Evolutionary conservation across 2,113 vertebrate species (phyloP).

Genomic region (Rhipidura dahli): DNA sequence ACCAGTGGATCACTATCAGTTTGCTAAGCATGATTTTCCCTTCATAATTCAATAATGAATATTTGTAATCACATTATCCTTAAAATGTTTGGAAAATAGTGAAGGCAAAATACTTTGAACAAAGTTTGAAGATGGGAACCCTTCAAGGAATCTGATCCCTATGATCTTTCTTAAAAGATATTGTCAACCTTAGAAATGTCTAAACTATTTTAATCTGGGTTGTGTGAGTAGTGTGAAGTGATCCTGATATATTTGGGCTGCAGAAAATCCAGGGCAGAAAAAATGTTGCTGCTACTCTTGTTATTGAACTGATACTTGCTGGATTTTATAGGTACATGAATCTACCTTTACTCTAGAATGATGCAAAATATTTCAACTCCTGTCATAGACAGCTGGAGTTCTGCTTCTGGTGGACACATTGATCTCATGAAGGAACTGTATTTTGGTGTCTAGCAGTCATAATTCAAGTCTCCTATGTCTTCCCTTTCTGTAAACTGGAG

Average conservation of each 20-base stretch:
- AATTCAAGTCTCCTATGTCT: neutral
- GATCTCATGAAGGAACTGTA: neutral
- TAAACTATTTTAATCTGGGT: neutral
- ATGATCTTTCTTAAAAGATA: neutral
- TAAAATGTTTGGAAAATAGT: neutral
- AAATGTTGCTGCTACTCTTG: neutral
- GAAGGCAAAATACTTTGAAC: neutral
- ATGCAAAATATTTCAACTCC: neutral
- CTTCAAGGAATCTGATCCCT: neutral
- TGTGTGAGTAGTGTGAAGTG: neutral
- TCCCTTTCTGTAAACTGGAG: neutral
- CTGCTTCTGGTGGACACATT: neutral
- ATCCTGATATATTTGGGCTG: neutral
- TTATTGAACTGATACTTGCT: neutral
- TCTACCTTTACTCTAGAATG: neutral
- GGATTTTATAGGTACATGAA: neutral
- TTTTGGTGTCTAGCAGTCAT: neutral
- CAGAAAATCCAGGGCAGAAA: neutral
- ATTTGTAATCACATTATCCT: neutral
- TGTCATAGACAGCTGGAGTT: neutral
- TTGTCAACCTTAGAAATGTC: neutral
- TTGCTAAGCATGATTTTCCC: neutral
- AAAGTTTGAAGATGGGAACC: neutral
- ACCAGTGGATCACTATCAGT: neutral
- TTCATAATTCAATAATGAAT: neutral